phyloP scores from a whole-genome alignment of 2,888 invertebrate species.

The Drosophila sordidapex region DNA sequence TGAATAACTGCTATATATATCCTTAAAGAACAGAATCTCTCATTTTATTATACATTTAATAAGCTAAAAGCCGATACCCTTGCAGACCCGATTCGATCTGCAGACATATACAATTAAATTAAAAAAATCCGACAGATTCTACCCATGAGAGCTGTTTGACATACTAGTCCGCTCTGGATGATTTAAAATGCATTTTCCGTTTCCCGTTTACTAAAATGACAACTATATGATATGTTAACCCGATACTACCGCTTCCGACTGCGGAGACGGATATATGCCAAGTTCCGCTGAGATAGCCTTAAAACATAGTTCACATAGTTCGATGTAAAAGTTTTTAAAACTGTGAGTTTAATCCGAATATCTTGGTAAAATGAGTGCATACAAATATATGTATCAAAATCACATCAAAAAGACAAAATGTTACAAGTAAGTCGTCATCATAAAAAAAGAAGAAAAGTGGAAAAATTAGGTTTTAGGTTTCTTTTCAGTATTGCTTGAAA shows the following conservation, averaged over 20 bases:
- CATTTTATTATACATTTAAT: neutral
- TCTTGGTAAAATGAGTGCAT: neutral
- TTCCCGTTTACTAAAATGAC: neutral
- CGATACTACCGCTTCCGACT: neutral
- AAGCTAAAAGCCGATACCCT: neutral
- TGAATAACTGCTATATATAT: neutral
- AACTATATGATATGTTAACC: neutral
- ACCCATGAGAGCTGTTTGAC: no score
- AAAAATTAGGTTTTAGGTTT: neutral
- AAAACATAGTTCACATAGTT: neutral
- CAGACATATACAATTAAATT: neutral
- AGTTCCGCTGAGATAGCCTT: neutral
- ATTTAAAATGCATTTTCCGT: no score
- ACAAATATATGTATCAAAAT: neutral
- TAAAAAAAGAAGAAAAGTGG: neutral
- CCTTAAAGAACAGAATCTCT: neutral
- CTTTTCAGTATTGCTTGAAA: conserved; percentile 30
- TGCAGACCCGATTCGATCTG: neutral
- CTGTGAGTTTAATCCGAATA: neutral
- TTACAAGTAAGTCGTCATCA: neutral
- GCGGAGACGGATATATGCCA: neutral
- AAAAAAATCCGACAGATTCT: no score
- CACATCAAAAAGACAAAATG: conserved; percentile 19
- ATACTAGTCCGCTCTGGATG: neutral
- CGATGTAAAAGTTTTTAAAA: neutral